These are phyloP conservation scores for Lophius americanus DNA, from an alignment of 2,797 vertebrate species.

Conservation along the genomic window DNA sequence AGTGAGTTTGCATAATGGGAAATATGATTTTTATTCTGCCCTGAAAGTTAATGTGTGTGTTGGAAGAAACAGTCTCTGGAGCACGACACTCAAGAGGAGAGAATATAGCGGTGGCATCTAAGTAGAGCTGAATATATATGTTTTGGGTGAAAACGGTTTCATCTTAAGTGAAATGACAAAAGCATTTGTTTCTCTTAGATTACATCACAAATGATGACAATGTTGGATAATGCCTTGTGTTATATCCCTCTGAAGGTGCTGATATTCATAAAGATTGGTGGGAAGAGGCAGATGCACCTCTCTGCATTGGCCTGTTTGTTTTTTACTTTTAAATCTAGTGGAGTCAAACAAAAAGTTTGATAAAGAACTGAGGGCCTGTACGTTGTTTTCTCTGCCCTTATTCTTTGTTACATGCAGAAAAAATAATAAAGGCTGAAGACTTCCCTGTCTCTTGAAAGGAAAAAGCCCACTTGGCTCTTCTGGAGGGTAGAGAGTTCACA, in stretches of 20 bases:
- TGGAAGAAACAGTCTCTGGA: not conserved
- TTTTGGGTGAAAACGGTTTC: too few relatives aligned
- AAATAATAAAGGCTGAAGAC: slow-evolving; percentile 26
- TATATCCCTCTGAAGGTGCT: not conserved
- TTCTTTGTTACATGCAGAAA: not conserved
- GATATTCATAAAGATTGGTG: not conserved
- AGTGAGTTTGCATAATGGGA: not conserved
- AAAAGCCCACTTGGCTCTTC: slow-evolving; percentile 2
- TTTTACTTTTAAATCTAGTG: not conserved
- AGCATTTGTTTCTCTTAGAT: not conserved
- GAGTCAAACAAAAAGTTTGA: not conserved
- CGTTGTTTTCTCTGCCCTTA: not conserved
- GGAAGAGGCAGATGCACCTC: not conserved
- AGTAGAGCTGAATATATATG: too few relatives aligned
- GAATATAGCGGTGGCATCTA: not conserved
- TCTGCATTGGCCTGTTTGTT: not conserved
- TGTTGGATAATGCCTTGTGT: not conserved
- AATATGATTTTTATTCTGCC: not conserved
- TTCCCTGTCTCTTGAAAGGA: slow-evolving; percentile 12
- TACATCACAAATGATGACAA: not conserved
- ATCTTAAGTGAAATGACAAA: not conserved
- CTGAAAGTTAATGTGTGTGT: not conserved
- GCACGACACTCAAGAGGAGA: too few relatives aligned
- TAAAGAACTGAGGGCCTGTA: not conserved
- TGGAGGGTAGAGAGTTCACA: slow-evolving; percentile 26